Evolutionary conservation across 1,140 invertebrate species (phyloP).

Genomic region (Drosophila sp.): DNA sequence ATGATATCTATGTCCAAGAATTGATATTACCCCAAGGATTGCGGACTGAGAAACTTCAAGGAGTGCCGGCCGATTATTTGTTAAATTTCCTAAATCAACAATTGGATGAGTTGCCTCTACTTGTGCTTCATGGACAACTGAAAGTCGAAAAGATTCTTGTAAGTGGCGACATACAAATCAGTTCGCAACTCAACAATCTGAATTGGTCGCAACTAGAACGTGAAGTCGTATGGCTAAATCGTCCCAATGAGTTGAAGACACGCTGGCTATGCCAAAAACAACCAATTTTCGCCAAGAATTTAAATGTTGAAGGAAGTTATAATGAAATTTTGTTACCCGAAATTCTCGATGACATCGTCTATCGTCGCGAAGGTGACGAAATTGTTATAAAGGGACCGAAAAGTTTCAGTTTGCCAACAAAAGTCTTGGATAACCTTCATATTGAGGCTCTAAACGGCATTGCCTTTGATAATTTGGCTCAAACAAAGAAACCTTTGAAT

Average conservation of each 20-base stretch:
- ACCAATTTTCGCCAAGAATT: constrained; percentile 44
- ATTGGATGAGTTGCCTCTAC: constrained; percentile 67
- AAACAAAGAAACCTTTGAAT: constrained; percentile 21
- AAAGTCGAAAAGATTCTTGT: constrained; percentile 62
- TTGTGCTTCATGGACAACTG: constrained; percentile 71
- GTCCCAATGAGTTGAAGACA: constrained; percentile 58
- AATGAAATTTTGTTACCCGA: constrained; percentile 60
- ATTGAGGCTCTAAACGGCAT: constrained; percentile 64
- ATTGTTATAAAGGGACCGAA: constrained; percentile 62
- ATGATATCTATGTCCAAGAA: constrained; percentile 61
- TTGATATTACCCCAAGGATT: constrained; percentile 59
- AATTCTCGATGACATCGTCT: constrained; percentile 63
- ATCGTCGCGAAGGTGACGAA: constrained; percentile 32
- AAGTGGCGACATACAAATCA: constrained; percentile 52
- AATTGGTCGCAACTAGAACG: constrained; percentile 56
- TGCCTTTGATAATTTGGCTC: constrained; percentile 56
- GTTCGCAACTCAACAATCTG: constrained; percentile 40
- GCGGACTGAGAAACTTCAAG: constrained; percentile 50
- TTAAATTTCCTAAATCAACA: constrained; percentile 56
- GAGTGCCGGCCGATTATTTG: constrained; percentile 43
- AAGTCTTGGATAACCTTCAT: constrained; percentile 26
- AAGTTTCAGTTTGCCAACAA: constrained; percentile 47
- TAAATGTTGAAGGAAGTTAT: constrained; percentile 56
- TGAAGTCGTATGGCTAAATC: constrained; percentile 70
- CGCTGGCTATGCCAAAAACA: constrained; percentile 49